Conservation (phyloP, 2,797 vertebrate genomes). For the Danionella dracula region DNA sequence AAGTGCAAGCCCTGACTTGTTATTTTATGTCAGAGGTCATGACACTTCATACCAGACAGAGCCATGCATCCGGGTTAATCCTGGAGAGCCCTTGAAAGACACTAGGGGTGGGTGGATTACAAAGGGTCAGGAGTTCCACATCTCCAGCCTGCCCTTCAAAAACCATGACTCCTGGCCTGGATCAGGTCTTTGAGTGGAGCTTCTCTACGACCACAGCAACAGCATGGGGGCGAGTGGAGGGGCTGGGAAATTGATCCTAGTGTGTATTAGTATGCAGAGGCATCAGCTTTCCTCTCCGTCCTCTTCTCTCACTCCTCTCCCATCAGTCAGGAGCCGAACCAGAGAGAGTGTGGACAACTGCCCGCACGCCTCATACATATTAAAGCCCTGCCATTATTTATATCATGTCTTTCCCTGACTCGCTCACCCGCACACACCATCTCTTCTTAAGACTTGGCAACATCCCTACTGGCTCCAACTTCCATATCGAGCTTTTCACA, state of each 20-base stretch:
- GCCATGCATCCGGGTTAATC: conserved; percentile 56
- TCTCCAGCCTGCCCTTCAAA: conserved; percentile 48
- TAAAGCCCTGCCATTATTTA: conserved; percentile 65
- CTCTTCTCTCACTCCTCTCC: conserved; percentile 54
- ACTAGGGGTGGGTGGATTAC: conserved; percentile 65
- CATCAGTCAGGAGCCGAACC: conserved; percentile 72
- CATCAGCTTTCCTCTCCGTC: conserved; percentile 42
- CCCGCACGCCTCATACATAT: conserved; percentile 80
- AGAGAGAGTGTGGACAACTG: conserved; percentile 78
- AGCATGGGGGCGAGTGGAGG: conserved; percentile 28
- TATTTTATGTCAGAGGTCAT: conserved; percentile 64
- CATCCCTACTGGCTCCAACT: conserved; percentile 18
- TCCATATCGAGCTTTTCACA: background rate
- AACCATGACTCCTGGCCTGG: conserved; percentile 1
- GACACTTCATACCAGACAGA: conserved; percentile 51
- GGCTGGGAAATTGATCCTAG: conserved; percentile 68
- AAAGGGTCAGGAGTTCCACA: conserved; percentile 54
- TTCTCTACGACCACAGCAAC: conserved; percentile 26
- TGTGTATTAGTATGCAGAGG: conserved; percentile 76
- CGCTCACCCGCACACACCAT: conserved; percentile 66
- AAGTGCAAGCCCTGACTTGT: conserved; percentile 55
- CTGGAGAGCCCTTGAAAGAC: conserved; percentile 60
- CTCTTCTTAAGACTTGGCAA: conserved; percentile 54
- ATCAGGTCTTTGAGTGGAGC: conserved; percentile 45
- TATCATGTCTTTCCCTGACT: conserved; percentile 61